Evolutionary conservation across 2,888 invertebrate genomes (phyloP), one percentile per base, ranked within the genome.

Genomic region (Temnothorax ravouxi): DNA sequence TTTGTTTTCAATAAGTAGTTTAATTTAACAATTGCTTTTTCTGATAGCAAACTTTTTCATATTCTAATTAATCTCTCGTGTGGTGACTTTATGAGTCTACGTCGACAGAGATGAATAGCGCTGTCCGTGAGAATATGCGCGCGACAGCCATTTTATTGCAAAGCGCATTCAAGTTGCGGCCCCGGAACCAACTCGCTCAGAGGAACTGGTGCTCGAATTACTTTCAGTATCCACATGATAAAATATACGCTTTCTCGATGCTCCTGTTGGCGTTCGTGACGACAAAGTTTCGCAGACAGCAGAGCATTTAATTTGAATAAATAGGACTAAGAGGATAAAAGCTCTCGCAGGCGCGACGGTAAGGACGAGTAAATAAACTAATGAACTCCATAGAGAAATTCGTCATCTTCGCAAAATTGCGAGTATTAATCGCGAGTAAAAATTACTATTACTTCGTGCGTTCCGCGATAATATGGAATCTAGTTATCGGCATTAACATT

Each of bases 251-350:
- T 50, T 29, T 41, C 66, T n/a, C 66, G 61, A 64, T 64, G 61
- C 50, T 67, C 13, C 15, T 38, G 41, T 44, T 72, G 25, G 41
- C 62, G 29, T 77, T 77, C 44, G 64, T 38, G 11, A 29, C 47
- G 67, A 82, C 71, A 54, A 86, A 88, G 72, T 84, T 86, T 66
- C 18, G 41, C 66, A 66, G 38, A 52, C 18, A 44, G 38, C 67
- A 18, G 69, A 29, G 34, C 56, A 64, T 84, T 86, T 86, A 84
- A 90, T 90, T 88, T 85, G 71, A 88, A 90, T 89, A 86, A 88
- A 87, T 86, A 84, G 79, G 21, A 76, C 66, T 38, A 76, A 75
- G 74, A 84, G 82, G 71, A 72, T 59, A n/a, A 59, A 34, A 71
- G 74, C n/a, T 74, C 61, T 18, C 29, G 15, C 11, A 21, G 29